These are phyloP conservation scores for Drosophila dives DNA, from an alignment of 2,888 invertebrate genomes.

Conservation along the genomic window DNA sequence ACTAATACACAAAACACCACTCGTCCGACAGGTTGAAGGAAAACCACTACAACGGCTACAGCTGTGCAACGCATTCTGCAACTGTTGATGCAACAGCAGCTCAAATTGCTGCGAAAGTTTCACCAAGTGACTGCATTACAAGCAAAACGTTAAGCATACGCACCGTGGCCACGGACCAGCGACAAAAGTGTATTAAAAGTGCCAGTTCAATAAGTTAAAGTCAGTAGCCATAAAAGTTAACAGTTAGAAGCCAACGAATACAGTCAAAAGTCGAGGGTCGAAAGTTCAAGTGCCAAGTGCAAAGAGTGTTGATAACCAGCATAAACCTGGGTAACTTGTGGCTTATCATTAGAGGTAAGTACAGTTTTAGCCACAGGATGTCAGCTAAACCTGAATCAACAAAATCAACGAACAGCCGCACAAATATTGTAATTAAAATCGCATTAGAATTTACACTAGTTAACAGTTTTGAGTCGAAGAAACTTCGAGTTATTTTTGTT, in stretches of 20 bases:
- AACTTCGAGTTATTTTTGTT: neutral
- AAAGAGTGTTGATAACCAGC: conserved; percentile 40
- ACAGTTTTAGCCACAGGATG: neutral
- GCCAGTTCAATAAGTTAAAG: neutral
- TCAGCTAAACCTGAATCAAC: neutral
- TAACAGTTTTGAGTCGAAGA: neutral
- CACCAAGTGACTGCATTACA: conserved; percentile 76
- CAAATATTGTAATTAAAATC: conserved; percentile 68
- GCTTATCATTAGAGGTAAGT: conserved; percentile 82
- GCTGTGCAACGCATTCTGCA: conserved; percentile 83
- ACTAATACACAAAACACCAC: neutral
- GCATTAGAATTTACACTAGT: conserved; percentile 46
- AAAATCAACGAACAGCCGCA: conserved; percentile 14
- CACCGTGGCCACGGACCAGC: conserved; percentile 29
- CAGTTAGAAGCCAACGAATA: neutral
- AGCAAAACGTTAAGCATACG: conserved; percentile 75
- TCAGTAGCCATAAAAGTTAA: neutral
- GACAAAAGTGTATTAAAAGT: neutral
- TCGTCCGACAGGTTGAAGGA: conserved; percentile 46
- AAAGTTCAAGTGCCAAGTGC: conserved; percentile 38
- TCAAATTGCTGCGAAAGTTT: conserved; percentile 84
- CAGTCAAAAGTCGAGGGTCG: conserved; percentile 8
- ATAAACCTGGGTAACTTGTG: conserved; percentile 83
- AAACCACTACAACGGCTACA: conserved; percentile 84
- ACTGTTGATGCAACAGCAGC: conserved; percentile 84